Percentiles rank a stretch among this genome's conserved stretches.
Conservation (phyloP, 1,140 invertebrate genomes). For the Trichonephila clavata region DNA sequence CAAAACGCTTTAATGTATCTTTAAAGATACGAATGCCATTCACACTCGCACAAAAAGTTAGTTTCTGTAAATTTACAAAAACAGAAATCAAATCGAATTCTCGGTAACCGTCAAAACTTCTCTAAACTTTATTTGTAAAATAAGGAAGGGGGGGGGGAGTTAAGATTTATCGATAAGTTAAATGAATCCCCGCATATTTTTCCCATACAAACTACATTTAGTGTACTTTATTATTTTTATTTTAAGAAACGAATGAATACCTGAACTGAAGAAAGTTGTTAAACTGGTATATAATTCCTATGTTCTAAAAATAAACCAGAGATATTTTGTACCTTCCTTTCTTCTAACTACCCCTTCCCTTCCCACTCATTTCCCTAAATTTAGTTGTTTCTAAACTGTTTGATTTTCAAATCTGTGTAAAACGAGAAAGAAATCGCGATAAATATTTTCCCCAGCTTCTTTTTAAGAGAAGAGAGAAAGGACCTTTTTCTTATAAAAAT, state of each 20-base stretch:
- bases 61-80: background rate
- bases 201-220: too few relatives aligned
- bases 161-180: too few relatives aligned
- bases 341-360: too few relatives aligned
- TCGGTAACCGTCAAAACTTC: background rate
- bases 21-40: too few relatives aligned
- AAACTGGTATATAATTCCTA: too few relatives aligned
- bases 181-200: too few relatives aligned
- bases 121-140: background rate
- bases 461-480: background rate
- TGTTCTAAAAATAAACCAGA: too few relatives aligned
- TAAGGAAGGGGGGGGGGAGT: too few relatives aligned
- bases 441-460: background rate
- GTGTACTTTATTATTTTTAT: background rate
- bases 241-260: background rate
- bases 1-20: too few relatives aligned
- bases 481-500: constrained; percentile 11
- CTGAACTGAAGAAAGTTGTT: too few relatives aligned
- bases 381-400: constrained; percentile 30
- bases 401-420: background rate
- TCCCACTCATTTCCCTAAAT: background rate
- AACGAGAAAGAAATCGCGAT: constrained; percentile 1
- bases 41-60: too few relatives aligned
- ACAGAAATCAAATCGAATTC: background rate
- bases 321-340: background rate